Conservation (phyloP, 35 echinoderm and acorn worm genomes). For the Heliocidaris erythrogramma region DNA sequence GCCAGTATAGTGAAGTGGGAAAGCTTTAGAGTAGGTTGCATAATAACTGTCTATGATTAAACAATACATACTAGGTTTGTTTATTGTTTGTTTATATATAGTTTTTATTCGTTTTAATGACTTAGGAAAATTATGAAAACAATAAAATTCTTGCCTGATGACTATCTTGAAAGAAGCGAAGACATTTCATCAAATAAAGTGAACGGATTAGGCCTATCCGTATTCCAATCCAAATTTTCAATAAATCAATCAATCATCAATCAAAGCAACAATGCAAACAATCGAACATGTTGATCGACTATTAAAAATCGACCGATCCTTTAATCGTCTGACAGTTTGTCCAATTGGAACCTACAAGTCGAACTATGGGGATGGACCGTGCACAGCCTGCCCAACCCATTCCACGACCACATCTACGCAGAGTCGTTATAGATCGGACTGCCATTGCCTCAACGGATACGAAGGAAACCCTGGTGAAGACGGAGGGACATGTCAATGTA, state of each 20-base stretch:
- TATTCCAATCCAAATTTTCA: too few relatives aligned
- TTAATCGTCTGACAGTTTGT: constrained; percentile 22
- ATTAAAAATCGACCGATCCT: background rate
- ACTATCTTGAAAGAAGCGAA: too few relatives aligned
- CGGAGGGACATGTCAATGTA: constrained; percentile 48
- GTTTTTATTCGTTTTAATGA: too few relatives aligned
- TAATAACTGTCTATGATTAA: too few relatives aligned
- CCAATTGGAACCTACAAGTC: constrained; percentile 59
- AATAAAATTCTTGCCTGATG: too few relatives aligned
- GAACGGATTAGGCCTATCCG: too few relatives aligned
- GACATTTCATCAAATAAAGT: too few relatives aligned
- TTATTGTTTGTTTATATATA: too few relatives aligned
- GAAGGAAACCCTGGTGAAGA: constrained; percentile 30
- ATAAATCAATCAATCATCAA: background rate
- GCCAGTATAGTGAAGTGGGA: too few relatives aligned
- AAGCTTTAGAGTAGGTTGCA: too few relatives aligned
- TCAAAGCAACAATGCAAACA: background rate
- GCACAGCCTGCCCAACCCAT: constrained; percentile 47
- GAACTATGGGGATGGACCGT: constrained; percentile 46
- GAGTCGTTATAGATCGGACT: constrained; percentile 31
- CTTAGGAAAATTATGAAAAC: too few relatives aligned
- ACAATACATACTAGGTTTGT: too few relatives aligned
- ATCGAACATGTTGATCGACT: background rate
- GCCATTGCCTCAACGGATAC: constrained; percentile 48
- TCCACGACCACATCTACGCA: constrained; percentile 32